phyloP scores from a whole-genome alignment of 2,888 invertebrate species.

The Stenodera caucasica region DNA sequence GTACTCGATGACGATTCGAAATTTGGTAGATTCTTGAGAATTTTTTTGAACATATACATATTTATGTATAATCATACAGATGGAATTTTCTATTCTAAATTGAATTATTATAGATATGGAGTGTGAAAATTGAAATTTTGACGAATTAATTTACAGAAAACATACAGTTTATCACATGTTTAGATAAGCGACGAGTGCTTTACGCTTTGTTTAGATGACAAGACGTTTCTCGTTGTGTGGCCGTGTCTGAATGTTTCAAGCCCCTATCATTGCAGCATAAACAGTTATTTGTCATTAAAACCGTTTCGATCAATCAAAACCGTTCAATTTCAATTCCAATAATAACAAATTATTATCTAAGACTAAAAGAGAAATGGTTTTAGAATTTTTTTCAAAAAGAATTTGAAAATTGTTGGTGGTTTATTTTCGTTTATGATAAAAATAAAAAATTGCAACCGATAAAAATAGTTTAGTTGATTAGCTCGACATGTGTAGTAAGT shows the following conservation, averaged over 20 bases:
- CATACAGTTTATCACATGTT: constrained; percentile 43
- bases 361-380: background rate
- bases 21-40: background rate
- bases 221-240: constrained; percentile 46
- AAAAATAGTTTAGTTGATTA: constrained; percentile 46
- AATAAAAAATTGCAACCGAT: constrained; percentile 45
- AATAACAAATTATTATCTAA: constrained; percentile 1
- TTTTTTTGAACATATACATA: background rate
- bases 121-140: constrained; percentile 8
- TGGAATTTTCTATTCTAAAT: no score
- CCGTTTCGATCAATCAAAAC: constrained; percentile 6
- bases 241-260: constrained; percentile 34
- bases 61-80: no score
- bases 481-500: constrained; percentile 45
- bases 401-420: background rate
- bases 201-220: constrained; percentile 50
- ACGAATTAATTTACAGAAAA: constrained; percentile 25
- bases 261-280: constrained; percentile 35
- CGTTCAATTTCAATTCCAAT: constrained; percentile 4
- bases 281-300: constrained; percentile 35
- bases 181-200: constrained; percentile 48
- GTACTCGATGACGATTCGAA: background rate
- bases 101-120: no score
- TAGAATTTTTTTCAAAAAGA: background rate
- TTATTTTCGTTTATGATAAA: constrained; percentile 24